A percentile compares a stretch with the other conserved stretches of the same genome.
Conservation (phyloP, 2,797 vertebrate species). For the Falco columbarius region DNA sequence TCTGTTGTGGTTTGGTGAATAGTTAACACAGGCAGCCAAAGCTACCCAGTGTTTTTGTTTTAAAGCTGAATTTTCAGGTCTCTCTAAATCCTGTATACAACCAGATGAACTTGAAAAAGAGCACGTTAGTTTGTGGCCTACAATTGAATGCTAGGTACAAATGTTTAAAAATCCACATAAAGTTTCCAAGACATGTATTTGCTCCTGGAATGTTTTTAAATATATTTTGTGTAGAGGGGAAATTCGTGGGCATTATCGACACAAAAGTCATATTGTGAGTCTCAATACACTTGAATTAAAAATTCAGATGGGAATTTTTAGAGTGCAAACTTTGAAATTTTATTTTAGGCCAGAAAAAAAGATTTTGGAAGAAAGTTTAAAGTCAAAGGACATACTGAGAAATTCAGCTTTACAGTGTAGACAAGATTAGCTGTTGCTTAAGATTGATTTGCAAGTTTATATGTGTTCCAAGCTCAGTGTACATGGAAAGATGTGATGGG, state of each 20-base stretch:
- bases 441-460: neutral
- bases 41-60: neutral
- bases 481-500: neutral
- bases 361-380: neutral
- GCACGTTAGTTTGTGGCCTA: neutral
- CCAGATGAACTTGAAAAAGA: neutral
- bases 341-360: neutral
- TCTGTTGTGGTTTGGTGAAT: conserved; percentile 52
- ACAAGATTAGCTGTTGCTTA: neutral
- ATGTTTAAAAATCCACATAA: conserved; percentile 2
- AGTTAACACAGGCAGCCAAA: neutral
- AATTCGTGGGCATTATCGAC: neutral
- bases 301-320: neutral
- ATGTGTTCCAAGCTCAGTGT: neutral
- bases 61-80: conserved; percentile 6
- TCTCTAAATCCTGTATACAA: neutral
- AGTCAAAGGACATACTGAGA: neutral
- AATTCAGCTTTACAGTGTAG: neutral
- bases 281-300: neutral
- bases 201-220: neutral
- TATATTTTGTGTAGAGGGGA: neutral
- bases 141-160: neutral
- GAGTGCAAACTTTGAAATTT: neutral
- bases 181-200: neutral
- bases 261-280: neutral